These are phyloP conservation scores for Sylvia atricapilla DNA, from an alignment of 2,113 vertebrate species.

Conservation along the genomic window DNA sequence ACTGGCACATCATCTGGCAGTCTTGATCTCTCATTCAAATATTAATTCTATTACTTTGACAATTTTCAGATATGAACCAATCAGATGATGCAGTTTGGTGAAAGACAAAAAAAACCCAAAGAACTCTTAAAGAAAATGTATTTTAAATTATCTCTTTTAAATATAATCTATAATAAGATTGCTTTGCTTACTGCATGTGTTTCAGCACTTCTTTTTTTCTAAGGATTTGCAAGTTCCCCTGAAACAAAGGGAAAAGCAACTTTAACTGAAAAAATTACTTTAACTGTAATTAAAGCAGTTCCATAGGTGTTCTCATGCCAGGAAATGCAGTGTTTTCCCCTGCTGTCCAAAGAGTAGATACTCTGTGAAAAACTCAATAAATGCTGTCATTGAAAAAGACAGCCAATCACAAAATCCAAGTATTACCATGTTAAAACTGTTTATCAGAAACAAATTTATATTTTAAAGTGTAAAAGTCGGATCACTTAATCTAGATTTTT, in stretches of 20 bases:
- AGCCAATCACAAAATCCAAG: background rate
- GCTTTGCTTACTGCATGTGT: background rate
- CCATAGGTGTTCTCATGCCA: background rate
- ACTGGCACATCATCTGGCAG: background rate
- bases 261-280: background rate
- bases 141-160: background rate
- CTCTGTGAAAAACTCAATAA: background rate
- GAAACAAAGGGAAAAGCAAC: background rate
- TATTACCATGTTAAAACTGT: background rate
- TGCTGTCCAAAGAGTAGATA: background rate
- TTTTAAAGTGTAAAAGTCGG: background rate
- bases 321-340: background rate
- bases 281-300: background rate
- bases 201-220: background rate
- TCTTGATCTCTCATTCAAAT: background rate
- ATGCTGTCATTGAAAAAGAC: background rate
- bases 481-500: background rate
- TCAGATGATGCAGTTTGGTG: background rate
- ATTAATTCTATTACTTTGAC: background rate
- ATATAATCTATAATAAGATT: background rate
- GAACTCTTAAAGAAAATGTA: background rate
- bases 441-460: background rate
- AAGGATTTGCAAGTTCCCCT: background rate
- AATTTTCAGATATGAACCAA: background rate
- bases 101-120: background rate